Percentiles rank a stretch among this genome's conserved stretches.
Evolutionary conservation across 1,140 invertebrate species (phyloP).

Genomic region (Acromyrmex charruanus): DNA sequence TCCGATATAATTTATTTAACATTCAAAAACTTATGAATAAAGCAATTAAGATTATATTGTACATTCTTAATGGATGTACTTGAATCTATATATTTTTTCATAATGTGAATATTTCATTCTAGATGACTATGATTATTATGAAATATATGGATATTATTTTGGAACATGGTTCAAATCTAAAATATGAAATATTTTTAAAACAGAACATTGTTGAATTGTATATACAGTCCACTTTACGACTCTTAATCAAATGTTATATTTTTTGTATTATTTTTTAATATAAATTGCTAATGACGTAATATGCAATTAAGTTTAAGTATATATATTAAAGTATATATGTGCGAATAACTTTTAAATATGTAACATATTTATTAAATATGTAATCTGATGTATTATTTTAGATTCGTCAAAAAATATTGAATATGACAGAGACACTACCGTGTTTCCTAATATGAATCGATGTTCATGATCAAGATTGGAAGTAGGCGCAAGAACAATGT

Average conservation of each 20-base stretch:
- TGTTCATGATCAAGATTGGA: not conserved
- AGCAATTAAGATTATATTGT: too few relatives aligned
- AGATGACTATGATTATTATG: not conserved
- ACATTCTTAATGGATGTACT: too few relatives aligned
- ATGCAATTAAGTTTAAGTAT: not conserved
- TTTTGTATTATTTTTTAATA: too few relatives aligned
- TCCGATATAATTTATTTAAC: too few relatives aligned
- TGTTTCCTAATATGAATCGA: not conserved
- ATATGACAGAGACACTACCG: not conserved
- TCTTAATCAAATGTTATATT: too few relatives aligned
- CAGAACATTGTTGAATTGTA: not conserved
- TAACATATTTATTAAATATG: not conserved
- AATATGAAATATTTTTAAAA: not conserved
- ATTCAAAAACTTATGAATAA: too few relatives aligned
- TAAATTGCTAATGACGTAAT: not conserved
- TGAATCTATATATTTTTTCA: too few relatives aligned
- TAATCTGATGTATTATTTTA: not conserved
- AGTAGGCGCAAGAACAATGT: not conserved
- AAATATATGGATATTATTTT: slow-evolving; percentile 22
- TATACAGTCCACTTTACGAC: too few relatives aligned
- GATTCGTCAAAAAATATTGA: slow-evolving; percentile 7
- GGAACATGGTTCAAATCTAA: slow-evolving; percentile 3
- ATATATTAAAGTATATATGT: not conserved
- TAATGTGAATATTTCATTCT: not conserved
- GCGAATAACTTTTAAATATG: not conserved